Conservation (phyloP, 2,113 vertebrate genomes). For the Oxyruncus cristatus region DNA sequence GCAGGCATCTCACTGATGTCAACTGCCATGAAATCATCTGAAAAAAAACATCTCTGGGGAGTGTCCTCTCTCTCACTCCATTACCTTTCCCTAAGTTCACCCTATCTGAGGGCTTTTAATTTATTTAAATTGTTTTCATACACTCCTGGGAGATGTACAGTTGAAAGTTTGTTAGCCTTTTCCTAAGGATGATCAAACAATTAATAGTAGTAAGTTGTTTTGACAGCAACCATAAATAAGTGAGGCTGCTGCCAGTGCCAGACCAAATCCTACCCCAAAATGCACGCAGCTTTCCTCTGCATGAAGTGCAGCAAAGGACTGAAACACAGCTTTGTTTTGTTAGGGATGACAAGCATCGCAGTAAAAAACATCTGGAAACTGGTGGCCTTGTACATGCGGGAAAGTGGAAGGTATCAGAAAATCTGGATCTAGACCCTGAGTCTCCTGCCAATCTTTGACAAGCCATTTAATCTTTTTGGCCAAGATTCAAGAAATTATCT, state of each 20-base stretch:
- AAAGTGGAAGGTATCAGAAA: neutral
- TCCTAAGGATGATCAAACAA: neutral
- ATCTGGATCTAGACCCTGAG: neutral
- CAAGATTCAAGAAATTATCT: conserved; percentile 35
- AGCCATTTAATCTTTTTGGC: conserved; percentile 26
- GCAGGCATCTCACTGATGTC: neutral
- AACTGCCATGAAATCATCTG: neutral
- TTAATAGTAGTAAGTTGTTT: neutral
- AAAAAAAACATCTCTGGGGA: neutral
- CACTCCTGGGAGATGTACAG: neutral
- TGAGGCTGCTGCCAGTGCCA: neutral
- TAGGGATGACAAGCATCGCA: neutral
- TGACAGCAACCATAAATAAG: neutral
- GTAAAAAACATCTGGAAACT: neutral
- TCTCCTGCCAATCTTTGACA: conserved; percentile 15
- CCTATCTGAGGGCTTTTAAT: neutral
- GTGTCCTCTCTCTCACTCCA: neutral
- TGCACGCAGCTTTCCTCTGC: neutral
- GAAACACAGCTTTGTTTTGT: neutral
- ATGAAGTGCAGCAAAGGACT: neutral
- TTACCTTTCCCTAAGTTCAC: neutral
- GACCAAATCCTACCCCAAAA: neutral
- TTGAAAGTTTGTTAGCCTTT: neutral
- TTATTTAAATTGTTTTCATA: neutral
- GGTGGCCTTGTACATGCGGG: neutral